phyloP scores from a whole-genome alignment of 2,113 vertebrate species.

The Callocephalon fimbriatum region DNA sequence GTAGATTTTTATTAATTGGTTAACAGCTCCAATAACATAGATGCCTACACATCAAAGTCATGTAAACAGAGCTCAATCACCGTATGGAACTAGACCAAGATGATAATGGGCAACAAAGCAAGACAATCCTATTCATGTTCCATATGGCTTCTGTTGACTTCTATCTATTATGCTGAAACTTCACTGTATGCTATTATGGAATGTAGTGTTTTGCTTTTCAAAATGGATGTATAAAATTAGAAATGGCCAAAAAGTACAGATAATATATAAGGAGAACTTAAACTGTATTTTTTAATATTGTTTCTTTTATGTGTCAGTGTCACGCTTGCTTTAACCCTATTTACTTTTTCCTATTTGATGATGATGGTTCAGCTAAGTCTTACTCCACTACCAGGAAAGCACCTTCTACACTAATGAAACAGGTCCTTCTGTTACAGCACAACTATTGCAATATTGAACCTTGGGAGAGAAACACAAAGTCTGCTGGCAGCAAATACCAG shows the following conservation, averaged over 20 bases:
- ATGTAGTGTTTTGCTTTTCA: background rate
- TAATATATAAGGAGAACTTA: background rate
- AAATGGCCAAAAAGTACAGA: background rate
- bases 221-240: background rate
- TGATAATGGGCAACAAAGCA: conserved; percentile 2
- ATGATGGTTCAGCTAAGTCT: background rate
- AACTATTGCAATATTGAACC: background rate
- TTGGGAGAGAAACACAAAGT: background rate
- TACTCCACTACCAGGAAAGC: background rate
- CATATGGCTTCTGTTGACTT: conserved; percentile 11
- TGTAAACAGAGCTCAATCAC: conserved; percentile 37
- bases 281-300: background rate
- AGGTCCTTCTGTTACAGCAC: background rate
- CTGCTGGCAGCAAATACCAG: background rate
- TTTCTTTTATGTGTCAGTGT: background rate
- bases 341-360: background rate
- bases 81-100: conserved; percentile 12
- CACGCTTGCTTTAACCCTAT: background rate
- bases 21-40: conserved; percentile 3
- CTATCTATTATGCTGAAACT: background rate
- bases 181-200: background rate
- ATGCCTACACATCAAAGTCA: conserved; percentile 16
- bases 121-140: background rate
- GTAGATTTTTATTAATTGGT: conserved; percentile 28
- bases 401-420: background rate